phyloP scores from a whole-genome alignment of 2,888 invertebrate genomes.

The Thymelicus lineola region DNA sequence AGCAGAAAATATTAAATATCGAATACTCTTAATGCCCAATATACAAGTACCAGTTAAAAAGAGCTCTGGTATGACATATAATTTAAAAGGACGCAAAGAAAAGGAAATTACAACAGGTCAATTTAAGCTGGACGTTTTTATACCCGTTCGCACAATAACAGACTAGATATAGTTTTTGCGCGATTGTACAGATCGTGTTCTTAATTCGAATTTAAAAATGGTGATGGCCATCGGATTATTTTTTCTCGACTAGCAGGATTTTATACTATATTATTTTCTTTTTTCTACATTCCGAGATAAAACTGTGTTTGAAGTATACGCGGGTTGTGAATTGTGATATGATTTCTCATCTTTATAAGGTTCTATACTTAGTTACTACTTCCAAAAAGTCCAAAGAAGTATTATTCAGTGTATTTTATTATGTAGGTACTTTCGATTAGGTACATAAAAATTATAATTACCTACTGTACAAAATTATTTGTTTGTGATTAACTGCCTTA shows the following conservation, averaged over 20 bases:
- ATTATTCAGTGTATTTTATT: too few relatives aligned
- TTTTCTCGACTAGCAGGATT: neutral
- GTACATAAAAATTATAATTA: too few relatives aligned
- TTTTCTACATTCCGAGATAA: neutral
- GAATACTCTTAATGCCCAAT: slow-evolving; percentile 30
- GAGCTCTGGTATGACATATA: slow-evolving; percentile 11
- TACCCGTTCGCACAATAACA: slow-evolving; percentile 24
- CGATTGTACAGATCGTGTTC: slow-evolving; percentile 29
- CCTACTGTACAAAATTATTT: too few relatives aligned
- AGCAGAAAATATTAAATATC: slow-evolving; percentile 56
- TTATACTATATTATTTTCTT: neutral
- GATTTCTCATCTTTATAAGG: too few relatives aligned
- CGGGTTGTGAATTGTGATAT: too few relatives aligned
- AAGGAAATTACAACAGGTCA: slow-evolving; percentile 6
- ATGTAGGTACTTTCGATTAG: too few relatives aligned
- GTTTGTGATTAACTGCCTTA: too few relatives aligned
- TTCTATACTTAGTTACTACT: too few relatives aligned
- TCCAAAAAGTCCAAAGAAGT: too few relatives aligned
- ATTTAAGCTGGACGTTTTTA: slow-evolving; percentile 19
- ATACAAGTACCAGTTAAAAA: slow-evolving; percentile 21
- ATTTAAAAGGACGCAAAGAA: slow-evolving; percentile 7
- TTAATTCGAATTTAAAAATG: slow-evolving; percentile 36
- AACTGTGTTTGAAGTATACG: neutral
- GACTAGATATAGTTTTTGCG: slow-evolving; percentile 30
- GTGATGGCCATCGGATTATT: slow-evolving; percentile 24